Evolutionary conservation across 1,140 invertebrate species (phyloP), one percentile per base, ranked within the genome.

Genomic region (Psix sp.): DNA sequence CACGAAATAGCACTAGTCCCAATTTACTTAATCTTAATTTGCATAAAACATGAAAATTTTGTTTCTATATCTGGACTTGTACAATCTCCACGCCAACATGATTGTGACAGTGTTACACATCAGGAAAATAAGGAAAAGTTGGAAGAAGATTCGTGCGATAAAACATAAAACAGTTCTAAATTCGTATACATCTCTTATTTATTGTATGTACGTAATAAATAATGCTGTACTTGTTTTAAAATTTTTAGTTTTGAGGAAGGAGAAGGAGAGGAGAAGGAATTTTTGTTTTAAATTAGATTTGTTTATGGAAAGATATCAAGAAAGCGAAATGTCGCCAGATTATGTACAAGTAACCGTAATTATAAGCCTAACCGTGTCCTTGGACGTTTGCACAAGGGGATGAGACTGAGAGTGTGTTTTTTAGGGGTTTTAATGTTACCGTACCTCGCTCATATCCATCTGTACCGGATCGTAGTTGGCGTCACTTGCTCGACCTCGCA

Each of bases 371-470:
- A 67, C 49, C 14, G 36, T 63, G 38, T 39, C 35, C 60, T 39
- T 31, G 54, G 36, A 63, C 31, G 20, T 65, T 67, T 67, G 29
- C 42, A 48, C 35, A 43, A 68, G 31, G 62, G 24, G 29, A 42
- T 68, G 39, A 59, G 43, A 26, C 38, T 3, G 16, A 40, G 10
- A 3, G 3, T 42, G 11, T 21, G 13, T 35, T 15, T 39, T 5
- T 2, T 26, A 13, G 15, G 16, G 3, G 24, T 18, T 63, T 13
- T 36, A 54, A 48, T 77, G 75, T 31, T 45, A 74, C 78, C 74
- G 54, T 90, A 90, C 89, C 89, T 90, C 89, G 84, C 89, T 90
- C 83, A 89, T 85, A 74, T 89, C 89, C 89, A 90, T 89, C 79
- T 88, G 88, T 16, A 89, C 88, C 39, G 88, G 86, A 52, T 89